Evolutionary conservation across 2,888 invertebrate species (phyloP).

Genomic region (Nesidiocoris tenuis): DNA sequence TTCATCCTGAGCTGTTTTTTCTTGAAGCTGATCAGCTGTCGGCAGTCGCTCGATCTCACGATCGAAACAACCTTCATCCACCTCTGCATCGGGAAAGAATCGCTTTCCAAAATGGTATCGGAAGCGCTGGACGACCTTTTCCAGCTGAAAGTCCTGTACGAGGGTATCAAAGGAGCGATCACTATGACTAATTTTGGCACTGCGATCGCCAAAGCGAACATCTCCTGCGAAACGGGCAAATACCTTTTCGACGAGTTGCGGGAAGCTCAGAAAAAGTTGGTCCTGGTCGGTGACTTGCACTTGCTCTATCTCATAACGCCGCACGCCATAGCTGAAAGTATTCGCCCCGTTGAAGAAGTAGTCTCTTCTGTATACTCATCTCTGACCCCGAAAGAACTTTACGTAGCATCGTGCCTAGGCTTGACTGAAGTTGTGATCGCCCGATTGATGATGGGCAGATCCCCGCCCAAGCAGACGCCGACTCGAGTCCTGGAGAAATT

Average conservation of each 20-base stretch:
- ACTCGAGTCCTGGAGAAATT: conserved; percentile 71
- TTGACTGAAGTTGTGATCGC: conserved; percentile 20
- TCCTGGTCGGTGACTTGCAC: conserved; percentile 79
- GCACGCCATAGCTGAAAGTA: conserved; percentile 64
- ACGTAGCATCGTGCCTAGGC: conserved; percentile 31
- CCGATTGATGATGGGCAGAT: conserved; percentile 33
- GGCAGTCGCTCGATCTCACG: conserved; percentile 49
- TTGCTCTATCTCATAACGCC: conserved; percentile 84
- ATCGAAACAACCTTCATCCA: conserved; percentile 54
- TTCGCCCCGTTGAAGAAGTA: conserved; percentile 48
- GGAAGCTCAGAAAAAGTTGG: conserved; percentile 70
- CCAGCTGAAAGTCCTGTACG: conserved; percentile 43
- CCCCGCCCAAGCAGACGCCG: conserved; percentile 60
- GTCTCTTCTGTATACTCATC: conserved; percentile 26
- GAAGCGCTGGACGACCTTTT: conserved; percentile 54
- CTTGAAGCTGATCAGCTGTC: conserved; percentile 62
- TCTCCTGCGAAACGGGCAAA: conserved; percentile 71
- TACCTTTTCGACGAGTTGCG: conserved; percentile 73
- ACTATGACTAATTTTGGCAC: conserved; percentile 61
- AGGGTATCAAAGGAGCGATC: conserved; percentile 33
- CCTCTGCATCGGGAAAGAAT: conserved; percentile 52
- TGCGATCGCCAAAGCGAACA: conserved; percentile 83
- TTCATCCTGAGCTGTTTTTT: conserved; percentile 70
- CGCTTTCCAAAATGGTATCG: conserved; percentile 57
- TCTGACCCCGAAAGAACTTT: conserved; percentile 23